A percentile compares a stretch with the other conserved stretches of the same genome.
These are phyloP conservation scores for Hecatera dysodea DNA, from an alignment of 2,888 invertebrate species.

Conservation along the genomic window DNA sequence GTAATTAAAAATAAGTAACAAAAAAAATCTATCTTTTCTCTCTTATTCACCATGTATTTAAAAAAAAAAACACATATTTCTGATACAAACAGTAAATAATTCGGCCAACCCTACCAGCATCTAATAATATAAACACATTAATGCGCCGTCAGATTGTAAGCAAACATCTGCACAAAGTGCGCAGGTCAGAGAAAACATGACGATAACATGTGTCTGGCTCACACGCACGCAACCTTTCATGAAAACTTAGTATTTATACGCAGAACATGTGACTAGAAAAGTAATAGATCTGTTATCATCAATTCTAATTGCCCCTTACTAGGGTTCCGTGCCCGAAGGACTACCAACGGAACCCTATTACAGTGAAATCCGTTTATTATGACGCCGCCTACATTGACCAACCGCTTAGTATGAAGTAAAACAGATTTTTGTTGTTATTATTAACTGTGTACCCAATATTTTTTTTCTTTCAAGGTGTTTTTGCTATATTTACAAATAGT, in stretches of 20 bases:
- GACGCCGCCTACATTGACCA: too few species aligned
- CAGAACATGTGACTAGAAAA: slow-evolving; percentile 24
- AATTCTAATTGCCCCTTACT: neutral
- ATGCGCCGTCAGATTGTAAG: slow-evolving; percentile 40
- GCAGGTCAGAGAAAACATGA: slow-evolving; percentile 54
- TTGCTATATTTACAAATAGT: neutral
- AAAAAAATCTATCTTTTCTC: too few species aligned
- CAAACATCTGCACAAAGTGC: slow-evolving; percentile 52
- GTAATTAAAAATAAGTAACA: too few species aligned
- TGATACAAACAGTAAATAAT: neutral
- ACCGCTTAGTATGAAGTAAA: too few species aligned
- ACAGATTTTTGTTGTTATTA: too few species aligned
- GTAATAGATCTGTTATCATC: neutral
- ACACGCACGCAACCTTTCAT: slow-evolving; percentile 23
- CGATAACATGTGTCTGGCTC: slow-evolving; percentile 43
- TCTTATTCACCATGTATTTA: too few species aligned
- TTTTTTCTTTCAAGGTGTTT: too few species aligned
- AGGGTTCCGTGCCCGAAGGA: neutral
- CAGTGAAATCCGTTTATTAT: too few species aligned
- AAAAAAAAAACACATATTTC: too few species aligned
- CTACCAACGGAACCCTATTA: too few species aligned
- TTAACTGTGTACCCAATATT: too few species aligned
- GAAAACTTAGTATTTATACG: slow-evolving; percentile 3
- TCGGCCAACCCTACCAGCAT: slow-evolving; percentile 29
- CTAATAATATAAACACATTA: slow-evolving; percentile 50